A percentile compares a stretch with the other conserved stretches of the same genome.
These are phyloP conservation scores for Acromyrmex charruanus DNA, from an alignment of 1,140 invertebrate genomes.

Conservation along the genomic window DNA sequence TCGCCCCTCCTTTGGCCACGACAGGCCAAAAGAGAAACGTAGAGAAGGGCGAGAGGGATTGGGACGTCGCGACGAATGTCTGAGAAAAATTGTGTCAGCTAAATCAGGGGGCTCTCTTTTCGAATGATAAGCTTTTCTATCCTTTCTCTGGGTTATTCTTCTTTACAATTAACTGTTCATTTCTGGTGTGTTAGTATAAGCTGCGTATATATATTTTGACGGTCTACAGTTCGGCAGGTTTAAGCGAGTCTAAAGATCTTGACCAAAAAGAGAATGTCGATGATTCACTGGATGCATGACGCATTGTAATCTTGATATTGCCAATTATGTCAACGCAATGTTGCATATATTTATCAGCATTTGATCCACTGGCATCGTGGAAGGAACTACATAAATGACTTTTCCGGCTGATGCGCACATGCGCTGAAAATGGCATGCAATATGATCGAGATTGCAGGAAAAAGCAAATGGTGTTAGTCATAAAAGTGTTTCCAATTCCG, in stretches of 20 bases:
- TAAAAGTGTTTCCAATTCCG: neutral
- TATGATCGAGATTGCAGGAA: neutral
- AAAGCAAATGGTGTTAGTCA: neutral
- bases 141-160: neutral
- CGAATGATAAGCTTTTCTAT: neutral
- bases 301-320: slow-evolving; percentile 12
- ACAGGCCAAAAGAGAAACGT: slow-evolving; percentile 69
- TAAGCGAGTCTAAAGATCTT: neutral
- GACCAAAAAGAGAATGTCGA: neutral
- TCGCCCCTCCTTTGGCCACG: slow-evolving; percentile 54
- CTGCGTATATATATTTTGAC: neutral
- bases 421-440: neutral
- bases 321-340: neutral
- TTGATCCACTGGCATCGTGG: neutral
- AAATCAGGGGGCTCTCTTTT: slow-evolving; percentile 69
- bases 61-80: slow-evolving; percentile 68
- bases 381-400: slow-evolving; percentile 16
- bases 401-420: neutral
- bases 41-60: slow-evolving; percentile 67
- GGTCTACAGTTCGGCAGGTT: neutral
- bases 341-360: neutral
- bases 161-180: slow-evolving; percentile 5
- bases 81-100: slow-evolving; percentile 77
- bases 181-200: neutral
- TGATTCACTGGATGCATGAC: slow-evolving; percentile 7